These are phyloP conservation scores for Parauchenoglanis ngamensis DNA, from an alignment of 2,797 vertebrate genomes.

Conservation along the genomic window DNA sequence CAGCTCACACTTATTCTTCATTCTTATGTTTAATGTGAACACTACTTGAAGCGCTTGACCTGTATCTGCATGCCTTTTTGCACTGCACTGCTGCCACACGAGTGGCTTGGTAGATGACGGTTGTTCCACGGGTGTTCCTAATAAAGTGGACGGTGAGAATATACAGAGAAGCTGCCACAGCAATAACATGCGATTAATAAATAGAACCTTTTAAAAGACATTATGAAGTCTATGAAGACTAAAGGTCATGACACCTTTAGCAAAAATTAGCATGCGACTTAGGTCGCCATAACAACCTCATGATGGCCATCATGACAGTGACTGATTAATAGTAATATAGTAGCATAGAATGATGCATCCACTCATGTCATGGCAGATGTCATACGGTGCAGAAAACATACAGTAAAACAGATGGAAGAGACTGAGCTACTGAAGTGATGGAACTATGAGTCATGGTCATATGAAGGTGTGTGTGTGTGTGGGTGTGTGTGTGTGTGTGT, in stretches of 20 bases:
- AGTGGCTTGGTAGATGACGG: no score
- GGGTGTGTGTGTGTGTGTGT: background rate
- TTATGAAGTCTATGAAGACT: background rate
- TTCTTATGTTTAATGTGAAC: background rate
- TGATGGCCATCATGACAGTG: background rate
- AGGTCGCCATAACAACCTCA: background rate
- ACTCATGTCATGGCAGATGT: background rate
- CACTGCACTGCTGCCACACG: no score
- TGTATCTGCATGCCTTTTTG: no score
- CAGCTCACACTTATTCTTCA: background rate
- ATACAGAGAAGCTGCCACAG: no score
- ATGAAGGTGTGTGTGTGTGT: background rate
- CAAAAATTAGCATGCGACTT: background rate
- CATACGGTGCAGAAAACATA: background rate
- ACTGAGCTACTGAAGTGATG: background rate
- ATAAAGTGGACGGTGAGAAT: no score
- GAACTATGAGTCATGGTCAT: slow-evolving; percentile 13
- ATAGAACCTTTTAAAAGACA: background rate
- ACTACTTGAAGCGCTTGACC: background rate
- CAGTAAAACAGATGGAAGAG: background rate
- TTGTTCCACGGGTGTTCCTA: no score
- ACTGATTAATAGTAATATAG: background rate
- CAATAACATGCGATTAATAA: no score
- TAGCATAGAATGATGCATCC: background rate
- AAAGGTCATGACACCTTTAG: background rate